Conservation (phyloP, 2,113 vertebrate species). For the Cyanoramphus novaezelandiae region DNA sequence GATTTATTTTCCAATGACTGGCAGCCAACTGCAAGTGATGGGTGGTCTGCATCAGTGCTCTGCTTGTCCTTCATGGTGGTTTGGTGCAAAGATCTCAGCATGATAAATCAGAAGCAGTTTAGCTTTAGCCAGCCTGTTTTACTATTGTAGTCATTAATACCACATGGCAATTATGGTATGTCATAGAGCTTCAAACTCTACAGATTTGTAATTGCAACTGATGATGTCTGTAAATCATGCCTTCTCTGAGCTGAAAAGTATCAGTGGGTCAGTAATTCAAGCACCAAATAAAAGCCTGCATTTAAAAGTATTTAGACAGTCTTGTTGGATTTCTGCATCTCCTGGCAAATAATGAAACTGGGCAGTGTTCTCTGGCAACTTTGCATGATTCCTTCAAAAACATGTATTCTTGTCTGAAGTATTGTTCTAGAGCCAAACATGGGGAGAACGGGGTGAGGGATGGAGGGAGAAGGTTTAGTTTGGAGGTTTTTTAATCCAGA, state of each 20-base stretch:
- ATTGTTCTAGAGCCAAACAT: neutral
- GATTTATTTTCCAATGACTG: neutral
- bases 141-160: neutral
- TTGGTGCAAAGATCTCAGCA: neutral
- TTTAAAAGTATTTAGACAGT: neutral
- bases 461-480: neutral
- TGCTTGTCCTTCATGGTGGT: neutral
- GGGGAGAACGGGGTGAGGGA: neutral
- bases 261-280: neutral
- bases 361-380: neutral
- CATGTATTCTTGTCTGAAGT: neutral
- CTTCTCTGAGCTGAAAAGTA: neutral
- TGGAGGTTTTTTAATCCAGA: neutral
- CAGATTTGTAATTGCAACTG: neutral
- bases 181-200: neutral
- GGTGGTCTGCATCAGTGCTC: neutral
- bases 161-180: neutral
- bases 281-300: neutral
- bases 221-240: neutral
- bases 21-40: neutral
- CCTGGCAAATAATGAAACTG: neutral
- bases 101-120: neutral
- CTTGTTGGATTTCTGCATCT: neutral
- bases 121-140: neutral
- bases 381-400: neutral